Evolutionary conservation across 2,113 vertebrate genomes (phyloP), one percentile per base, ranked within the genome.

Genomic region (Proterorhinus semilunaris): DNA sequence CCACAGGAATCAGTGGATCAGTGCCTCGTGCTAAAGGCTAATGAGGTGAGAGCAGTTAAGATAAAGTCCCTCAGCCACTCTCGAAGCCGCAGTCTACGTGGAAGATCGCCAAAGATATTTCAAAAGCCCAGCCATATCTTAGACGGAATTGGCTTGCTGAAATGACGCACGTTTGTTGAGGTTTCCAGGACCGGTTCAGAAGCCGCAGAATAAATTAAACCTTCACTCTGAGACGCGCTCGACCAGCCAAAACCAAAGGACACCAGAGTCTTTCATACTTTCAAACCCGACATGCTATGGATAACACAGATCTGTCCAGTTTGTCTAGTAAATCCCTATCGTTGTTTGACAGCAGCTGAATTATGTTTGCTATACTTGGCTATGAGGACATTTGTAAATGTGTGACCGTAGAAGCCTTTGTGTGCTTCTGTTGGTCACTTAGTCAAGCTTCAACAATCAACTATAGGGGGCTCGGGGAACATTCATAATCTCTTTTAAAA

Each of bases 211-310:
- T 64, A 53, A 72, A 72, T 70, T 70, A 80, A 73, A 69, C 55
- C 61, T 73, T 70, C 64, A 62, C 76, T 67, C n/a, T 8, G 62
- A 68, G 65, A 72, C 57, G 36, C 57, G 64, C 50, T 74, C 49
- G 8, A 58, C 57, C 27, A 53, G 78, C 71, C 81, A 71, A 74
- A 58, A 72, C 69, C 74, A 55, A 55, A 47, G 44, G 69, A 74
- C 66, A 81, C 68, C 11, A 21, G 59, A 54, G 55, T 68, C 72
- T 71, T 82, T 81, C 66, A 62, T 65, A 72, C 67, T 76, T 78
- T 62, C 53, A 42, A 65, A 76, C 49, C 52, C 69, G 44, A 4
- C 68, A 70, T 74, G 61, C 66, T 69, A 51, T 50, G 74, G 65
- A 82, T 83, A 69, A 63, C 49, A 4, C 36, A 51, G 69, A 79